Evolutionary conservation across 2,888 invertebrate genomes (phyloP), one percentile per base, ranked within the genome.

Genomic region (Dynastes maya): DNA sequence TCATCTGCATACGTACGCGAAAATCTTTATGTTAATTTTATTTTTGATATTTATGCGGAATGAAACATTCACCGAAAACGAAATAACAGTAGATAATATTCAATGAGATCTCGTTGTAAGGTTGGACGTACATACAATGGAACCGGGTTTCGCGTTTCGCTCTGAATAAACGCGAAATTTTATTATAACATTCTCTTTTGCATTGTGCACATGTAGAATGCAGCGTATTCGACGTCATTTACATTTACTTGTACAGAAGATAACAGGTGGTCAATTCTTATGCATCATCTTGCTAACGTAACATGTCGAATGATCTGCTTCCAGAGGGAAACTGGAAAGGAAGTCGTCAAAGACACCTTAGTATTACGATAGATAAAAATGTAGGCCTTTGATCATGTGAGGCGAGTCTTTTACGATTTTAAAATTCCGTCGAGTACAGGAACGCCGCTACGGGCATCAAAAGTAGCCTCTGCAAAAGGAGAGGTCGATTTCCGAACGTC

Each of bases 181-280:
- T 58, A 53, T 53, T 53, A 27, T 27, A 58, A 22, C 22, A 22
- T 58, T 8, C 22, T 58, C 16, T 22, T 58, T 58, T 58, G 22
- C n/a, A 22, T 55, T 58, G n/a, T 58, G 55, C 32, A 29, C 11
- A 63, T 29, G 32, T 63, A 63, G 13, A 63, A 63, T 37, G 8
- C 55, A 58, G 16, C 55, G 55, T 9, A 8, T 58, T 58, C 55
- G 5, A 27, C 27, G 27, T 58, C 55, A 16, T 22, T 58, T 58
- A 22, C 29, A 53, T 53, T 70, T 70, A 55, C 53, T 37, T 5
- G 29, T 70, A 29, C 53, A 55, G 55, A 16, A 53, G 70, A 61
- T 72, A 72, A 72, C 72, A 72, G 72, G 72, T 72, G 72, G 72
- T 72, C 61, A 72, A 72, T 72, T 72, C 58, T 58, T 72, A 58